These are phyloP conservation scores for Barnardius zonarius DNA, from an alignment of 2,113 vertebrate species.

Conservation along the genomic window DNA sequence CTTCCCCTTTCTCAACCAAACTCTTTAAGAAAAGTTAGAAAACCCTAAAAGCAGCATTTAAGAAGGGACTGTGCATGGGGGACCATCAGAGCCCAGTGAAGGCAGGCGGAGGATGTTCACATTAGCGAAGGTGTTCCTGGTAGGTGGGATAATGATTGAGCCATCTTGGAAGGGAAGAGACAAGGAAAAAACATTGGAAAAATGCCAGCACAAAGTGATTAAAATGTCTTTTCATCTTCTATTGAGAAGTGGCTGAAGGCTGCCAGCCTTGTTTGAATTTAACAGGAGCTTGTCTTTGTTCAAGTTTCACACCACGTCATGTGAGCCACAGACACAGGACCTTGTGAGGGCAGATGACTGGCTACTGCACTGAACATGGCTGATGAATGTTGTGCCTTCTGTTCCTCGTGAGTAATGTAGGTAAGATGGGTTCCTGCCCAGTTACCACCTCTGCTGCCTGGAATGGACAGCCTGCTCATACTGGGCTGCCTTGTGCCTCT, in stretches of 20 bases:
- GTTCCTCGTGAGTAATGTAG: rapidly evolving
- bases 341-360: neutral
- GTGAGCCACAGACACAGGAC: rapidly evolving
- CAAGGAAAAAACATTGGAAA: neutral
- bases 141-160: neutral
- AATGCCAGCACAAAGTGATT: neutral
- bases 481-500: rapidly evolving
- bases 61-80: neutral
- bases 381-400: rapidly evolving
- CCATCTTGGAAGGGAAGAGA: neutral
- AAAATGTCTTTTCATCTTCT: neutral
- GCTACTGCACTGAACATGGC: rapidly evolving
- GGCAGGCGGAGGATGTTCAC: neutral
- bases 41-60: neutral
- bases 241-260: neutral
- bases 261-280: neutral
- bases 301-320: rapidly evolving
- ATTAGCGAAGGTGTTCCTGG: neutral
- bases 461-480: rapidly evolving
- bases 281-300: neutral
- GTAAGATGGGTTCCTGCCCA: rapidly evolving
- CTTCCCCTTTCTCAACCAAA: neutral
- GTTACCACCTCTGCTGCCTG: rapidly evolving
- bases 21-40: neutral
- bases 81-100: neutral